Evolutionary conservation across 2,113 vertebrate species (phyloP), one percentile per base, ranked within the genome.

Genomic region (Pavo muticus): DNA sequence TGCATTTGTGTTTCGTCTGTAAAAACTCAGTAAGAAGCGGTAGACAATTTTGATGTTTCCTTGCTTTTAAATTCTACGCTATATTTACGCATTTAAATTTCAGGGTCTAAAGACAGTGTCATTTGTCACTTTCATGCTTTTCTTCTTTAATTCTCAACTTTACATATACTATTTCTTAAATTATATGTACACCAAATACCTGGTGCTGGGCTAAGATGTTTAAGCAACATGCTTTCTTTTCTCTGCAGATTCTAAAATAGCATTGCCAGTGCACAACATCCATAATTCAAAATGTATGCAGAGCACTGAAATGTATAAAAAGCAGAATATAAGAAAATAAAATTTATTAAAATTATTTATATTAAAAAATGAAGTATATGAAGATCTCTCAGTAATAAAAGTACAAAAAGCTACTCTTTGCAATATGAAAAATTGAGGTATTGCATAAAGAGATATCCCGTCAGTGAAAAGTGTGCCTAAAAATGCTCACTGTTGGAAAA

Each of bases 391-490:
- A 98, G 99, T 99, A 99, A 99, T 99, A 99, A 99, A 99, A 99
- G 99, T 99, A 99, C 98, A 99, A 99, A 98, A 99, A 99, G 99
- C 99, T 99, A 99, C 99, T 99, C 99, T 99, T 99, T 99, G 99
- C 99, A 99, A 99, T 99, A 99, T 99, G 99, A 99, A 99, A 99
- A 99, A 99, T 99, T 99, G 99, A 99, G 99, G 99, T 99, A 99
- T 99, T 99, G 99, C 99, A 99, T 99, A 99, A 99, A 99, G 99
- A 99, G 99, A 99, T 98, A 99, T 99, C 98, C 99, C 99, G 98
- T 99, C 99, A 99, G 98, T 99, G 99, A 99, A 99, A 99, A 99
- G 99, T 99, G 99, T 99, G 99, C 99, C 99, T 99, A 99, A 99
- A 99, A 99, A 98, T 98, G 98, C 97, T 99, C 99, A 99, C 99